A percentile compares a stretch with the other conserved stretches of the same genome.
Conservation (phyloP, 2,888 invertebrate genomes). For the Xylota sylvarum region DNA sequence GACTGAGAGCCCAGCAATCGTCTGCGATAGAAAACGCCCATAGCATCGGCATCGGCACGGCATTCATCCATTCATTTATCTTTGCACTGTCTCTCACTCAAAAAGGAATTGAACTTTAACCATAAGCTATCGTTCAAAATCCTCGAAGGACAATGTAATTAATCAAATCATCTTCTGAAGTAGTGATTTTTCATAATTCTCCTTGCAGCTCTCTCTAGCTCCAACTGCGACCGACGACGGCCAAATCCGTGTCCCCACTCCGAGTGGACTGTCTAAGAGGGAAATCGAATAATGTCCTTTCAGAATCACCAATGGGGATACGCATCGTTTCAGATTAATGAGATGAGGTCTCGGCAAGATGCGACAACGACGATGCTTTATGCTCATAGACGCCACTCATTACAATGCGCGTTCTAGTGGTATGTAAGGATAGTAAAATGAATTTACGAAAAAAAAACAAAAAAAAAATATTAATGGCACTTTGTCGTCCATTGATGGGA, state of each 20-base stretch:
- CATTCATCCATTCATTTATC: slow-evolving; percentile 36
- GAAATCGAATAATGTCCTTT: slow-evolving; percentile 57
- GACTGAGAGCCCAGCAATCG: slow-evolving; percentile 18
- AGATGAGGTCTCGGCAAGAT: slow-evolving; percentile 39
- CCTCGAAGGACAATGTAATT: slow-evolving; percentile 74
- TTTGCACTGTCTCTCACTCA: slow-evolving; percentile 9
- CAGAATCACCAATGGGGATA: slow-evolving; percentile 32
- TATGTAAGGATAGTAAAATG: slow-evolving; percentile 45
- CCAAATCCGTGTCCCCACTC: slow-evolving; percentile 6
- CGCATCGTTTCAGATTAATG: slow-evolving; percentile 63
- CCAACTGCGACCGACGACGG: background rate
- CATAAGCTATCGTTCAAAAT: slow-evolving; percentile 74
- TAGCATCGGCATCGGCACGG: slow-evolving; percentile 28
- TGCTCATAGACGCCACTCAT: slow-evolving; percentile 38
- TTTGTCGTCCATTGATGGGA: slow-evolving; percentile 33
- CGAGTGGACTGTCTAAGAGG: slow-evolving; percentile 20
- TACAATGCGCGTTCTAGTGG: slow-evolving; percentile 37
- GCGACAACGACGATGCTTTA: background rate
- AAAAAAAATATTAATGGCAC: slow-evolving; percentile 65
- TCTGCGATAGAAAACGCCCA: slow-evolving; percentile 50
- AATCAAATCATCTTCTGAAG: slow-evolving; percentile 74
- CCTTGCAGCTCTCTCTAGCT: background rate
- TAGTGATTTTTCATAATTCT: slow-evolving; percentile 73
- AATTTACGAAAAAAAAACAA: slow-evolving; percentile 5
- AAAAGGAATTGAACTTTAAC: slow-evolving; percentile 71